These are phyloP conservation scores for Auanema freiburgensis DNA, from an alignment of 2,888 invertebrate species.

Conservation along the genomic window DNA sequence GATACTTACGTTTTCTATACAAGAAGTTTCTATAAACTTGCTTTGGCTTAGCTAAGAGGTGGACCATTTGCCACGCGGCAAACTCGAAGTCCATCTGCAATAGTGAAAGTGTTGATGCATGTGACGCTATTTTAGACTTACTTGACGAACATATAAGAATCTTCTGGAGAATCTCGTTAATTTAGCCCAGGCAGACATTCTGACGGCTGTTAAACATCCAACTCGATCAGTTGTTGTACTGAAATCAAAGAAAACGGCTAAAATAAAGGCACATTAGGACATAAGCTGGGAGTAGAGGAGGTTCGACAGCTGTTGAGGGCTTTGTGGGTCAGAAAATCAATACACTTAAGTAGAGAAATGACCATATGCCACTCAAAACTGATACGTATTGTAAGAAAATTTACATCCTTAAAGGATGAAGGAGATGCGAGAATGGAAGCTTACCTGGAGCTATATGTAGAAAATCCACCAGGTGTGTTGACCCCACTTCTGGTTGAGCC, in stretches of 20 bases:
- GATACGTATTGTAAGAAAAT: too few relatives aligned
- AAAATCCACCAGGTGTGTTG: conserved; percentile 55
- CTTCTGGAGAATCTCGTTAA: conserved; percentile 54
- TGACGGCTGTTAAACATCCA: conserved; percentile 56
- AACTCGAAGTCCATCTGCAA: conserved; percentile 98
- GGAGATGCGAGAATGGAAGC: not conserved
- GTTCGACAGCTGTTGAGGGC: too few relatives aligned
- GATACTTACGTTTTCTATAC: conserved; percentile 87
- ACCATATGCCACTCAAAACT: too few relatives aligned
- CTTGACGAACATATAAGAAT: conserved; percentile 48
- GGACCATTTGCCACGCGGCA: conserved; percentile 98
- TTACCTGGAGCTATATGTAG: conserved; percentile 39
- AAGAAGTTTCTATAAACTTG: conserved; percentile 94
- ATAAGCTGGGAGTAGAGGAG: not conserved
- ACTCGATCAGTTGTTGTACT: conserved; percentile 35
- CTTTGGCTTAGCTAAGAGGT: conserved; percentile 88
- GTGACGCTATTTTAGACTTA: not conserved
- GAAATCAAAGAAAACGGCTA: not conserved
- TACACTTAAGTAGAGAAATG: too few relatives aligned
- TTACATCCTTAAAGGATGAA: too few relatives aligned
- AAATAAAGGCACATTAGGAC: not conserved
- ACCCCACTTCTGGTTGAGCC: conserved; percentile 50
- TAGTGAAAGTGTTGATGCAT: not conserved
- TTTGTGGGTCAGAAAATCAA: too few relatives aligned
- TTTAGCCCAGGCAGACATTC: conserved; percentile 62